Base-by-base conservation (phyloP, 30 jellyfish, hydroid and myxozoan species). In the Aurelia aurita complex sp. Pacific region DNA sequence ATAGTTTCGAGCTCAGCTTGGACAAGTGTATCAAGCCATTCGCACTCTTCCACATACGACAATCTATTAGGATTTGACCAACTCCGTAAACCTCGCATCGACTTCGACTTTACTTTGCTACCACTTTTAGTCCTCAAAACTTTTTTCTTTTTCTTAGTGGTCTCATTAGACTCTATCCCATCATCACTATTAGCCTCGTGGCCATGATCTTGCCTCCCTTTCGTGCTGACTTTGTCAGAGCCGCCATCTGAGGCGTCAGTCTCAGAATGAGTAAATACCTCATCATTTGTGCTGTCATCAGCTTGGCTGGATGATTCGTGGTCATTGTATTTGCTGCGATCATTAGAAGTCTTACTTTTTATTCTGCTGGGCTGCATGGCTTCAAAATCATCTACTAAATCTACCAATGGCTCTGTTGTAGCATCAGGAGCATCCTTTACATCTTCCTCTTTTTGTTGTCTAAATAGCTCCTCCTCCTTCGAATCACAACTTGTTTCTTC, bases 21-120 rank as follows among this genome's bases (percentile, higher is more conserved):
- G 8, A 86, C 89, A 2, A 86, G 73, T 9, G 81, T 71, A 60
- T 86, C 89, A 19, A 86, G 95, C 95, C 95, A 86, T 40, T 86
- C 89, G 34, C 89, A 76, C 59, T 86, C 95, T 19, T 76, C 89
- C 2, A 86, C 89, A 50, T 40, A 86, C 15, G 85, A 66, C 34
- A 75, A 33, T 46, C 65, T 76, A 17, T 86, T 68, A 19, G 89
- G 89, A 54, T 86, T 81, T 11, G 63, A 12, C 15, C 65, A 16
- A 53, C 87, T 86, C 51, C 79, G 73, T n/a, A 86, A 70, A 36
- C 95, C 95, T n/a, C 55, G 81, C 63, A 86, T 54, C 36, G 93
- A 84, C 19, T 74, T 76, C 4, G 89, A 76, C 17, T 84, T 76
- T 16, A 86, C 95, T 52, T 61, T 55, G 57, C 69, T 86, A 9